Conservation (phyloP, 2,888 invertebrate genomes). For the Rugalucina vietnamica region DNA sequence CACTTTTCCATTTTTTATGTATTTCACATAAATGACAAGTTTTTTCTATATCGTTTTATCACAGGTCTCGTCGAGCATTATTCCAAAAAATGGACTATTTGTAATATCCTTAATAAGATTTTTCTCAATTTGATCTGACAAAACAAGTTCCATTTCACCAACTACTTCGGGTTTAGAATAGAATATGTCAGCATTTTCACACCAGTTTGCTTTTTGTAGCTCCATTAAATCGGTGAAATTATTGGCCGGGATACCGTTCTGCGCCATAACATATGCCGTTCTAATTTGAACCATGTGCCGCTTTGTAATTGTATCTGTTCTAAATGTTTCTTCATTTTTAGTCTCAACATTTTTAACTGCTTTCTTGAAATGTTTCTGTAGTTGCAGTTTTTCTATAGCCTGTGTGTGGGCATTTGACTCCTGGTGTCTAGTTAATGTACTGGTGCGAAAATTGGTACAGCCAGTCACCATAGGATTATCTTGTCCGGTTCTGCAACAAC, state of each 20-base stretch:
- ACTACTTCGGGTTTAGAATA: conserved; percentile 24
- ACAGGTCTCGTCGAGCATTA: conserved; percentile 24
- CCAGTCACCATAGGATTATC: too few relatives aligned
- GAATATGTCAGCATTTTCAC: not conserved
- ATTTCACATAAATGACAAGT: conserved; percentile 18
- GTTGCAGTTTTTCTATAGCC: not conserved
- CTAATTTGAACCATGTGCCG: not conserved
- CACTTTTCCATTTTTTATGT: conserved; percentile 24
- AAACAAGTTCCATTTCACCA: conserved; percentile 17
- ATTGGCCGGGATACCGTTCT: not conserved
- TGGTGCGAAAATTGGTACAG: not conserved
- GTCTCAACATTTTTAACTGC: not conserved
- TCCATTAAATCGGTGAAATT: not conserved
- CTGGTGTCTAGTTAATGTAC: not conserved
- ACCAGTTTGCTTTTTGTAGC: too few relatives aligned
- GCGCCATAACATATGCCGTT: not conserved
- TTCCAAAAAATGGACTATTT: conserved; percentile 13
- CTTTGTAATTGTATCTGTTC: not conserved
- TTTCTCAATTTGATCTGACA: conserved; percentile 4
- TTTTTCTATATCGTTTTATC: conserved; percentile 20
- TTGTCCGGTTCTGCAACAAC: too few relatives aligned
- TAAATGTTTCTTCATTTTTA: not conserved
- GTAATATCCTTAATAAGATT: conserved; percentile 1
- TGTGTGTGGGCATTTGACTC: not conserved
- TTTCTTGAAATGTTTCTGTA: not conserved